These are phyloP conservation scores for Pegoplata infirma DNA, from an alignment of 2,888 invertebrate genomes.

Conservation along the genomic window DNA sequence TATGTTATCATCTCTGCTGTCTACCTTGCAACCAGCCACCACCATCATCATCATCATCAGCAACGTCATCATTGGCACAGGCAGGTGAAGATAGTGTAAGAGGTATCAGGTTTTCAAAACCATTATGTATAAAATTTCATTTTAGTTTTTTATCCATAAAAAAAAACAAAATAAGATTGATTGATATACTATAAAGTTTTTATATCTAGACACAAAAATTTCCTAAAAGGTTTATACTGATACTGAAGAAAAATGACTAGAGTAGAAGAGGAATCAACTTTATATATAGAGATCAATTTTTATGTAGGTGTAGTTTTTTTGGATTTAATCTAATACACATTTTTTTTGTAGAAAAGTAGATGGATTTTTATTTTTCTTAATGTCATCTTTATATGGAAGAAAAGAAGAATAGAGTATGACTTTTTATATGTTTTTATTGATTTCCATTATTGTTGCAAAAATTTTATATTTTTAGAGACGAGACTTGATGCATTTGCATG, in stretches of 20 bases:
- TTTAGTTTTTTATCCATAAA: conserved; percentile 19
- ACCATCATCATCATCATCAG: neutral
- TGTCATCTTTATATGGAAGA: neutral
- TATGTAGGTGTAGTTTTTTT: neutral
- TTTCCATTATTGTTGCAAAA: neutral
- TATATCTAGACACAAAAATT: conserved; percentile 25
- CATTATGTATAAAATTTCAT: conserved; percentile 29
- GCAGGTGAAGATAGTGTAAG: conserved; percentile 47
- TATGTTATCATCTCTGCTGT: neutral
- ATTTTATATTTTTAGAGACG: neutral
- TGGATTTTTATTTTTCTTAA: no score
- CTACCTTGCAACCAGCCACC: neutral
- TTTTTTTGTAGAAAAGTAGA: neutral
- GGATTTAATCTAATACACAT: neutral
- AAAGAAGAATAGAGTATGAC: neutral
- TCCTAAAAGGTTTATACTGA: neutral
- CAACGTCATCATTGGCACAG: conserved; percentile 5
- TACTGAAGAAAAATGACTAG: neutral
- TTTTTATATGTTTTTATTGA: neutral
- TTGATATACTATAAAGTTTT: conserved; percentile 44
- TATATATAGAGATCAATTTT: neutral
- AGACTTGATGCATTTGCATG: neutral
- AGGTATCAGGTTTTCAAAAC: conserved; percentile 18
- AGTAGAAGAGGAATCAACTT: neutral
- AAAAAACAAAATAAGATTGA: conserved; percentile 38